Percentiles rank a stretch among this genome's conserved stretches.
Conservation (phyloP, 2,113 vertebrate genomes). For the Lepus europaeus region DNA sequence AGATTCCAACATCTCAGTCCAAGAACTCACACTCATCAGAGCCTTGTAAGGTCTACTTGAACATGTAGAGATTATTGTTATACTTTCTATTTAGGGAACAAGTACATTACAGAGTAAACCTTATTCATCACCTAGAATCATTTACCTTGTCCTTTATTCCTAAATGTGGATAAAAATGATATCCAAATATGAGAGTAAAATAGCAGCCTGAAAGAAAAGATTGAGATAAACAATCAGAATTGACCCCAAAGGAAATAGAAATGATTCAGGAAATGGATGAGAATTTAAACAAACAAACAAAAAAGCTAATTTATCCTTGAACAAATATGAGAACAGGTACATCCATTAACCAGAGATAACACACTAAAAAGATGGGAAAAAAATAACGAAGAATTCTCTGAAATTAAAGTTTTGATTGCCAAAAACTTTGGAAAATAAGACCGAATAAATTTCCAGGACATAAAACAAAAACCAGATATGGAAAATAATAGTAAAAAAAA, state of each 20-base stretch:
- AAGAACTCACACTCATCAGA: not conserved
- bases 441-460: not conserved
- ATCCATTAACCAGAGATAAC: conserved; percentile 12
- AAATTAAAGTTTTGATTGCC: conserved; percentile 31
- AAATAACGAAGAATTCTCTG: conserved; percentile 30
- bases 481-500: conserved; percentile 37
- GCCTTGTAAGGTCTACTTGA: not conserved
- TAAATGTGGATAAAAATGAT: conserved; percentile 43
- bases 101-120: not conserved
- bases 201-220: conserved; percentile 37
- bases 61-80: not conserved
- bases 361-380: conserved; percentile 3
- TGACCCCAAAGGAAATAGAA: conserved; percentile 43
- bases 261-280: not conserved
- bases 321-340: not conserved
- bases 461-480: conserved; percentile 26
- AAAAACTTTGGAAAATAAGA: conserved; percentile 34
- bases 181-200: conserved; percentile 49
- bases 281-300: conserved; percentile 48
- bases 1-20: not conserved
- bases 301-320: not conserved
- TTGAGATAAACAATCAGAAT: not conserved
- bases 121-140: conserved; percentile 10
- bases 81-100: not conserved
- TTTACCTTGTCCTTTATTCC: conserved; percentile 20